These are phyloP conservation scores for Dolichotis patagonum DNA, from an alignment of 2,113 vertebrate genomes.

Conservation along the genomic window DNA sequence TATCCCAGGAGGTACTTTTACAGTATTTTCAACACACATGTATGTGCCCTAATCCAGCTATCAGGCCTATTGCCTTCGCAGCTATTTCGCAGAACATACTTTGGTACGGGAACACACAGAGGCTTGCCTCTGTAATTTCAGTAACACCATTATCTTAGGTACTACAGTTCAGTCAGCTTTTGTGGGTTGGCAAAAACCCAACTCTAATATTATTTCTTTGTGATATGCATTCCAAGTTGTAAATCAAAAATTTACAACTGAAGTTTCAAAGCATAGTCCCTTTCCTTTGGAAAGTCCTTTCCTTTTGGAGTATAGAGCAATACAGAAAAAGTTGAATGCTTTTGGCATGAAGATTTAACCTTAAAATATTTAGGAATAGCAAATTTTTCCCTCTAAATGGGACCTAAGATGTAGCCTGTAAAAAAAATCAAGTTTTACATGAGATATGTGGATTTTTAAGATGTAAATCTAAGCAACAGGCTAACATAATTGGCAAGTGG, in stretches of 20 bases:
- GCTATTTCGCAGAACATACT: not conserved
- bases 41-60: not conserved
- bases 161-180: not conserved
- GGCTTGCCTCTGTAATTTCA: not conserved
- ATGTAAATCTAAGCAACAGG: conserved; percentile 23
- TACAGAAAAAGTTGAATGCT: conserved; percentile 14
- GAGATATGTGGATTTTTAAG: not conserved
- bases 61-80: not conserved
- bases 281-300: not conserved
- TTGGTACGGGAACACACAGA: not conserved
- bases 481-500: conserved; percentile 32
- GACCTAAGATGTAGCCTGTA: not conserved
- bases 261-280: not conserved
- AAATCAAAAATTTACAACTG: conserved; percentile 7
- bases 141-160: not conserved
- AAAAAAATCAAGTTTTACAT: conserved; percentile 29
- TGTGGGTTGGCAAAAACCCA: not conserved
- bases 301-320: not conserved
- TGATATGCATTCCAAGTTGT: not conserved
- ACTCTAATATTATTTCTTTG: conserved; percentile 14
- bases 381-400: not conserved
- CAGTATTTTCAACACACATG: not conserved
- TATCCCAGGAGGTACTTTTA: not conserved
- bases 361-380: conserved; percentile 14
- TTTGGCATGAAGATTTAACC: conserved; percentile 18